Percentiles rank a stretch among this genome's conserved stretches.
phyloP scores from a whole-genome alignment of 2,888 invertebrate genomes.

The Apotomis capreana region DNA sequence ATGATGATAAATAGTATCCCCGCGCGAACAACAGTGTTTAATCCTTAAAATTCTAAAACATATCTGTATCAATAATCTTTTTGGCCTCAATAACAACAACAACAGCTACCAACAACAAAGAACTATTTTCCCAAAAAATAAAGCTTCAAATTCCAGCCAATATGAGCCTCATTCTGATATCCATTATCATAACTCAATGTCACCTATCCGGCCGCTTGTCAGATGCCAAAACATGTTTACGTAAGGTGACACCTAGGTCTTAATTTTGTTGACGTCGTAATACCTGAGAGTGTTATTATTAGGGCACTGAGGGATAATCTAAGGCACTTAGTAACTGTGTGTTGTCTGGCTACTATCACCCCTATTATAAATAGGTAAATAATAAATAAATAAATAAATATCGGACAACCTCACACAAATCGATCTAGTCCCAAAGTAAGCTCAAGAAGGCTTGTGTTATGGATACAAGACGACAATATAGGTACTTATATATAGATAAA shows the following conservation, averaged over 20 bases:
- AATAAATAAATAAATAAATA: too few relatives aligned
- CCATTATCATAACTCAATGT: slow-evolving; percentile 37
- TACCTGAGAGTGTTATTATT: slow-evolving; percentile 24
- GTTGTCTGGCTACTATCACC: background rate
- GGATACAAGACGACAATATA: too few relatives aligned
- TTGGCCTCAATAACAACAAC: too few relatives aligned
- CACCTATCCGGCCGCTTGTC: slow-evolving; percentile 22
- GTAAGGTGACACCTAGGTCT: slow-evolving; percentile 15
- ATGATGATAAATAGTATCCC: too few relatives aligned
- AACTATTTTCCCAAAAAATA: background rate
- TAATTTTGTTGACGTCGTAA: slow-evolving; percentile 30
- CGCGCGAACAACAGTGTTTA: too few relatives aligned
- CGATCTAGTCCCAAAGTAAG: too few relatives aligned
- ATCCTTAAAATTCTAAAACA: too few relatives aligned
- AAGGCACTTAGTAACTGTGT: background rate
- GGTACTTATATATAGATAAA: too few relatives aligned
- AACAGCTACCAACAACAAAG: background rate
- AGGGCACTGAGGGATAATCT: background rate
- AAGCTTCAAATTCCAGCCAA: background rate
- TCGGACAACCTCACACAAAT: too few relatives aligned
- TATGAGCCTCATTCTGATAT: slow-evolving; percentile 2
- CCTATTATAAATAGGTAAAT: background rate
- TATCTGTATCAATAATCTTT: too few relatives aligned
- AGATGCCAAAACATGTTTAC: slow-evolving; percentile 25
- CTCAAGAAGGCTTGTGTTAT: too few relatives aligned